Percentiles rank a stretch among this genome's conserved stretches.
Evolutionary conservation across 2,888 invertebrate genomes (phyloP).

Genomic region (Rhagonycha lutea): DNA sequence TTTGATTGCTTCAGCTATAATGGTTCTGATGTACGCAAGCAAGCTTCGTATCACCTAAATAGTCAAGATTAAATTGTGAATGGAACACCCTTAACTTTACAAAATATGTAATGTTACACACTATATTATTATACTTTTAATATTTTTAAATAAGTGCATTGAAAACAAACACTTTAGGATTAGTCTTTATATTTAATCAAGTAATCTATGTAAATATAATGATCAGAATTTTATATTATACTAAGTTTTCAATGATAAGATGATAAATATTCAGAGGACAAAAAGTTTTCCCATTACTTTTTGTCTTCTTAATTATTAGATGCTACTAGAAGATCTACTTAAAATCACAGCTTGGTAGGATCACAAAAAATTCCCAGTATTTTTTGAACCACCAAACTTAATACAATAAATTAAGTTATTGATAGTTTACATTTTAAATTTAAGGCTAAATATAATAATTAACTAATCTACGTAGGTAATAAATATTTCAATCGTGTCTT

Average conservation of each 20-base stretch:
- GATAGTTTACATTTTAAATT: constrained; percentile 21
- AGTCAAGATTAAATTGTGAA: constrained; percentile 7
- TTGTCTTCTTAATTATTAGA: constrained; percentile 43
- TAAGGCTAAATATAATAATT: constrained; percentile 17
- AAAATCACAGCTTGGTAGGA: constrained; percentile 56
- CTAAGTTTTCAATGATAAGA: constrained; percentile 23
- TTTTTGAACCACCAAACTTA: constrained; percentile 56
- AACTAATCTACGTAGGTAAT: constrained; percentile 20
- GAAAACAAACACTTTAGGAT: constrained; percentile 1
- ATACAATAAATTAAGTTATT: constrained; percentile 35
- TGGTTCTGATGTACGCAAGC: constrained; percentile 38
- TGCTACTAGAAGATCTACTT: constrained; percentile 41
- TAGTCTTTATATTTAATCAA: constrained; percentile 1
- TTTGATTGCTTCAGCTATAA: constrained; percentile 32
- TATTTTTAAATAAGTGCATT: background rate
- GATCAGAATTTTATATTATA: constrained; percentile 14
- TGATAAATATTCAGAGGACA: constrained; percentile 40
- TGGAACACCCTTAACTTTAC: background rate
- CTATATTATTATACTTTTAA: background rate
- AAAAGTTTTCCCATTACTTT: constrained; percentile 55
- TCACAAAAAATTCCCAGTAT: constrained; percentile 57
- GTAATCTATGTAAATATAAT: constrained; percentile 5
- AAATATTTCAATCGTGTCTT: constrained; percentile 10
- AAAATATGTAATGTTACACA: constrained; percentile 1
- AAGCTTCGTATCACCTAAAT: constrained; percentile 35